Evolutionary conservation across 2,888 invertebrate genomes (phyloP).

Genomic region (Oscheius myriophilus): DNA sequence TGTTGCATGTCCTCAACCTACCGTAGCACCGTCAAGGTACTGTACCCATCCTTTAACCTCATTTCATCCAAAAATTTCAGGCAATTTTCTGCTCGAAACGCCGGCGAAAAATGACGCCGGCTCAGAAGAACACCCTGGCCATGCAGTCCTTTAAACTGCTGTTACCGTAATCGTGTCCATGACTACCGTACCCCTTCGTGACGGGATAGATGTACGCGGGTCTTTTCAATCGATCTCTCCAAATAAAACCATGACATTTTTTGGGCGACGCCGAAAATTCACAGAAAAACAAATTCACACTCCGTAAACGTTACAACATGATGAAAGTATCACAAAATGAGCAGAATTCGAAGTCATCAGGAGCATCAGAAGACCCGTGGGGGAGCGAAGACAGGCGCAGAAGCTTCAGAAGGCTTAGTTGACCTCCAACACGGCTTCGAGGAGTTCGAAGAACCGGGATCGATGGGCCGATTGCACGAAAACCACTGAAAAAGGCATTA

Average conservation of each 20-base stretch:
- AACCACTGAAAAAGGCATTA: slow-evolving; percentile 40
- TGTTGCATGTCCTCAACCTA: slow-evolving; percentile 58
- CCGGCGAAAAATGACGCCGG: slow-evolving; percentile 12
- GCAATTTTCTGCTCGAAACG: slow-evolving; percentile 13
- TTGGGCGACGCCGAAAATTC: too few relatives aligned
- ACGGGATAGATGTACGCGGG: too few relatives aligned
- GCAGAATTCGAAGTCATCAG: too few relatives aligned
- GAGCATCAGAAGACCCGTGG: too few relatives aligned
- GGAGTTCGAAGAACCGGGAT: slow-evolving; percentile 48
- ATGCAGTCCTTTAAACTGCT: slow-evolving; percentile 32
- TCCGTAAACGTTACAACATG: too few relatives aligned
- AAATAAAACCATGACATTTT: too few relatives aligned
- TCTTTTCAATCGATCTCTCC: too few relatives aligned
- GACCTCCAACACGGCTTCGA: slow-evolving; percentile 44
- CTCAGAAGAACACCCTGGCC: slow-evolving; percentile 29
- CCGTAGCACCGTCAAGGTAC: slow-evolving; percentile 45
- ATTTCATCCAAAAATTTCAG: not conserved
- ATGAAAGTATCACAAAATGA: too few relatives aligned
- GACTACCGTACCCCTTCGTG: too few relatives aligned
- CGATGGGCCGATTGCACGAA: slow-evolving; percentile 47
- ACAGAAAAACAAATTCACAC: too few relatives aligned
- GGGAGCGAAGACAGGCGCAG: too few relatives aligned
- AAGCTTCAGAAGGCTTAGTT: slow-evolving; percentile 14
- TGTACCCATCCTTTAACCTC: not conserved
- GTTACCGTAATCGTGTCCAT: slow-evolving; percentile 14